Conservation (phyloP, 35 echinoderm and acorn worm genomes). For the Stichopus chloronotus region DNA sequence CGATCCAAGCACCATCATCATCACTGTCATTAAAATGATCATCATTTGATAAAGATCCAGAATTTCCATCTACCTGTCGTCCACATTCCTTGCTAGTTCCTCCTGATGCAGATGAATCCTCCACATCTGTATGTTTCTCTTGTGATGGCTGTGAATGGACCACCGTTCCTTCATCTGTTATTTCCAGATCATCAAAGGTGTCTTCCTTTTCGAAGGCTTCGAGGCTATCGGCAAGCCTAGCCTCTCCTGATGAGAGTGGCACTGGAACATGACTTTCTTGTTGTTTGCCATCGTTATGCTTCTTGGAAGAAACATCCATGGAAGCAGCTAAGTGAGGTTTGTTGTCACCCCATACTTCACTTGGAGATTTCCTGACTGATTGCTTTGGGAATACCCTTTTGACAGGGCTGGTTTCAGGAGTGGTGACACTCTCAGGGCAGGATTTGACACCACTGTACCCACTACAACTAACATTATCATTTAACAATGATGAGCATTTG, state of each 20-base stretch:
- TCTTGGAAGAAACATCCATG: no score
- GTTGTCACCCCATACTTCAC: background rate
- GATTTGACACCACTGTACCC: background rate
- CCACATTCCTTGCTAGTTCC: no score
- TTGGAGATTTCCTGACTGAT: constrained; percentile 11
- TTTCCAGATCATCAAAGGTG: background rate
- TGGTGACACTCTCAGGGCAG: background rate
- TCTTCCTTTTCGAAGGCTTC: background rate
- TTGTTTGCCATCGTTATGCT: no score
- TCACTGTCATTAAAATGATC: background rate
- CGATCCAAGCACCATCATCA: constrained; percentile 2
- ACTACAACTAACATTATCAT: no score
- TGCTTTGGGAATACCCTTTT: background rate
- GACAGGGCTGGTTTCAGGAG: background rate
- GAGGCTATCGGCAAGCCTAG: background rate
- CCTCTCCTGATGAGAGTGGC: no score
- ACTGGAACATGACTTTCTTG: no score
- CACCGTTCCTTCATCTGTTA: background rate
- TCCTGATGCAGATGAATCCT: background rate
- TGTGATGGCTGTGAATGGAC: background rate
- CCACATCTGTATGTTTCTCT: background rate
- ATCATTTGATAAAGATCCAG: no score
- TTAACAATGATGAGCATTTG: no score
- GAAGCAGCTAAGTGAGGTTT: background rate
- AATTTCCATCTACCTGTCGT: no score